Percentiles rank a stretch among this genome's conserved stretches.
phyloP scores from a whole-genome alignment of 2,113 vertebrate genomes.

The Pachypanchax playfairii region DNA sequence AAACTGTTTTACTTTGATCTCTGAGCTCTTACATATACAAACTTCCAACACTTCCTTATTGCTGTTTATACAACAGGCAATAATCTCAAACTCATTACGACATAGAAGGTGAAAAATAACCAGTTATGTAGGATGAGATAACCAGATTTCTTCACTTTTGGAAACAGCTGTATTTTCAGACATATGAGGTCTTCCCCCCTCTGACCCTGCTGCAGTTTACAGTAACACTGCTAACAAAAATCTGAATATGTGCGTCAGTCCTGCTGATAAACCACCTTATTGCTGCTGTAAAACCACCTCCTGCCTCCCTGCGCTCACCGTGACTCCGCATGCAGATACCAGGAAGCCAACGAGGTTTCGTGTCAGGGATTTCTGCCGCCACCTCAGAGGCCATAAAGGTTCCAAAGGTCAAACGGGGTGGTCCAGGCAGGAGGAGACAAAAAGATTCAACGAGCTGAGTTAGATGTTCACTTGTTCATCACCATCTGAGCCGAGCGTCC shows the following conservation, averaged over 20 bases:
- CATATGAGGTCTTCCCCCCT: not conserved
- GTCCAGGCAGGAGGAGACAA: constrained; percentile 5
- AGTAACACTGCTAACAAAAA: not conserved
- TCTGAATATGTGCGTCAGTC: constrained; percentile 10
- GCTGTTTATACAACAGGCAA: no score
- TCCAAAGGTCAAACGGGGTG: constrained; percentile 57
- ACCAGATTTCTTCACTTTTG: no score
- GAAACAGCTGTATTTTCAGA: no score
- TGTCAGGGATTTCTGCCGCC: not conserved
- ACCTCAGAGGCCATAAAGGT: constrained; percentile 35
- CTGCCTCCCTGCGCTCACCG: rapidly evolving
- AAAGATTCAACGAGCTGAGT: not conserved
- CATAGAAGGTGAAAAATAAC: no score
- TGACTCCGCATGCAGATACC: not conserved
- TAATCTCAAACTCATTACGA: no score
- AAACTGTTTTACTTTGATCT: no score
- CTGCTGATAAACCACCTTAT: constrained; percentile 8
- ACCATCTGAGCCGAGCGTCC: constrained; percentile 26
- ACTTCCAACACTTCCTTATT: no score
- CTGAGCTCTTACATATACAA: no score
- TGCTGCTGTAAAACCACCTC: constrained; percentile 7
- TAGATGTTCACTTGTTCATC: constrained; percentile 32
- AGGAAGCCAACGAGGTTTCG: not conserved
- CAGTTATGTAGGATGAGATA: no score
- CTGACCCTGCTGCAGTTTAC: not conserved